These are phyloP conservation scores for Drosophila malerkotliana DNA, from an alignment of 1,140 invertebrate species.

Conservation along the genomic window DNA sequence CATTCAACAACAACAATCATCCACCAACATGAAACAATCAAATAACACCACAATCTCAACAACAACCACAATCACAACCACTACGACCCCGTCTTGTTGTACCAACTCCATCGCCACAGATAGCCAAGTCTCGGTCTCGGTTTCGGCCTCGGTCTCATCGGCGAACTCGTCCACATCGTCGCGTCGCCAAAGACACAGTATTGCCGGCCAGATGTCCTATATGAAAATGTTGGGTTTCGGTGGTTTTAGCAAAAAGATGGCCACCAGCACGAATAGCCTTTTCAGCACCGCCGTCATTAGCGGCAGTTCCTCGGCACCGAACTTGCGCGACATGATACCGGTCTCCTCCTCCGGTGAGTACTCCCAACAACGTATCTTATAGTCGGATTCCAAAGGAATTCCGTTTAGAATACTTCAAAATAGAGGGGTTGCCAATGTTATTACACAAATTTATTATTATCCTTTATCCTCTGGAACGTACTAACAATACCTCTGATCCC, in stretches of 20 bases:
- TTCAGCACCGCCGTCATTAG: slow-evolving; percentile 97
- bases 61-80: slow-evolving; percentile 32
- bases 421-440: background rate
- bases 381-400: background rate
- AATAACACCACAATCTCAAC: slow-evolving; percentile 39
- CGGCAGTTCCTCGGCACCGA: slow-evolving; percentile 95
- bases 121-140: slow-evolving; percentile 73
- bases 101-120: slow-evolving; percentile 79
- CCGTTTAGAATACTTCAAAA: background rate
- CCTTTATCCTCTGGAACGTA: background rate
- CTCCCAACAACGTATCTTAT: slow-evolving; percentile 1
- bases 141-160: slow-evolving; percentile 74
- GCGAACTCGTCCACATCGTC: slow-evolving; percentile 84
- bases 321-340: slow-evolving; percentile 93
- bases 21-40: slow-evolving; percentile 21
- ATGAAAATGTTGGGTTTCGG: slow-evolving; percentile 93
- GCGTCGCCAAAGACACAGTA: slow-evolving; percentile 95
- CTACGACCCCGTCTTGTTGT: slow-evolving; percentile 50
- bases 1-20: slow-evolving; percentile 28
- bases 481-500: background rate
- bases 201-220: slow-evolving; percentile 96
- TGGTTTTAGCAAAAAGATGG: slow-evolving; percentile 88
- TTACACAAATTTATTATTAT: background rate
- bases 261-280: slow-evolving; percentile 90
- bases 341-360: slow-evolving; percentile 89